phyloP scores from a whole-genome alignment of 2,797 vertebrate species.

The Platalea minor region DNA sequence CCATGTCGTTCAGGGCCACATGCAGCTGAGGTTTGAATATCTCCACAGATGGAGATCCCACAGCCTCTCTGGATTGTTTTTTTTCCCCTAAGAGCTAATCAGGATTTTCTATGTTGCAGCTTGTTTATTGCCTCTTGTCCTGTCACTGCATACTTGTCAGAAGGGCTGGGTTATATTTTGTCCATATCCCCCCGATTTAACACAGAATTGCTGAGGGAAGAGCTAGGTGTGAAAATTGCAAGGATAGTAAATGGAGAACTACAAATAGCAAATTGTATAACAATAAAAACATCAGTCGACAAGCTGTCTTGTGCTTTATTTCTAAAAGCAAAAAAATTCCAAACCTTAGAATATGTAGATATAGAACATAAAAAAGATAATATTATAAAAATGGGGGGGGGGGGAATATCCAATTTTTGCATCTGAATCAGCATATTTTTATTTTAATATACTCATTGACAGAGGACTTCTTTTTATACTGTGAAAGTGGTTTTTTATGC shows the following conservation, averaged over 20 bases:
- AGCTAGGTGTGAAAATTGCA: not conserved
- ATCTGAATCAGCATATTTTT: constrained; percentile 39
- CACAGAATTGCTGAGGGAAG: not conserved
- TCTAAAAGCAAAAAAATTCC: not conserved
- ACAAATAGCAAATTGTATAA: not conserved
- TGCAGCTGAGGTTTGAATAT: not conserved
- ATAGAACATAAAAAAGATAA: not conserved
- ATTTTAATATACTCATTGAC: constrained; percentile 15
- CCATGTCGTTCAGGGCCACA: not conserved
- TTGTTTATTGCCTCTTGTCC: not conserved
- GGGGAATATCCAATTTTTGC: not conserved
- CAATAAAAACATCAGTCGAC: not conserved
- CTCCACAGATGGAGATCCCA: not conserved
- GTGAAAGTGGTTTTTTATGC: not conserved
- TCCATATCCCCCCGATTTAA: not conserved
- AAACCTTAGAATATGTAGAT: not conserved
- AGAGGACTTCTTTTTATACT: constrained; percentile 41
- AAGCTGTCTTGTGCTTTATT: not conserved
- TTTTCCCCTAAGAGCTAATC: not conserved
- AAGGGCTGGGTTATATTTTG: not conserved
- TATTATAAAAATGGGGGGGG: not conserved
- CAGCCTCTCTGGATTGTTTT: not conserved
- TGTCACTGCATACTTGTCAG: not conserved
- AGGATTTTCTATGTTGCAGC: not conserved
- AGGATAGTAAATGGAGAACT: not conserved